Conservation (phyloP, 2,797 vertebrate species). For the Momotus momota region DNA sequence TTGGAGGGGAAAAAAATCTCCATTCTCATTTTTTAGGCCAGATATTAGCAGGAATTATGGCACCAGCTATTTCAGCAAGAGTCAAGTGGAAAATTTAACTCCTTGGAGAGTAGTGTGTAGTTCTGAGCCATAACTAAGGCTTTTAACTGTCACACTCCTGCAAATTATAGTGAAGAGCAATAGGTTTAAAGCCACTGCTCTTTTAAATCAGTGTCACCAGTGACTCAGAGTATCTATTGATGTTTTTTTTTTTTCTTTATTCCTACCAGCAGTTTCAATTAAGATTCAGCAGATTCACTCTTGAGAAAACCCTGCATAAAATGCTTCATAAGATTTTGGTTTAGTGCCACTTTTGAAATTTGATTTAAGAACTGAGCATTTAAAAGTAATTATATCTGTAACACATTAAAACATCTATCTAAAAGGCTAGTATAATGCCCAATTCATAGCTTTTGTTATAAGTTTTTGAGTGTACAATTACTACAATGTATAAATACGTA, state of each 20-base stretch:
- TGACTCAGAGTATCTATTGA: conserved; percentile 51
- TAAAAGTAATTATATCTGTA: not conserved
- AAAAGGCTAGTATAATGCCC: not conserved
- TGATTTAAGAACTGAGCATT: not conserved
- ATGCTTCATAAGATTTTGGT: not conserved
- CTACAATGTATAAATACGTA: not conserved
- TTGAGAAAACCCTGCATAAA: conserved; percentile 4
- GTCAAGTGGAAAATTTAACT: conserved; percentile 13
- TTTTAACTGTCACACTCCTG: not conserved
- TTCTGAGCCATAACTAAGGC: not conserved
- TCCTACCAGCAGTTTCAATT: conserved; percentile 43
- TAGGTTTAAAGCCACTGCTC: conserved; percentile 11
- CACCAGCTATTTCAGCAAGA: not conserved
- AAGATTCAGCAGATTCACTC: conserved; percentile 23
- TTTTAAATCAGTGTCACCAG: conserved; percentile 40
- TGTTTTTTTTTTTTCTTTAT: conserved; percentile 16
- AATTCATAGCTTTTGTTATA: not conserved
- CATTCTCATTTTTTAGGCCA: not conserved
- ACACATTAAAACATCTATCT: not conserved
- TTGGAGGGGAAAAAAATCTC: not conserved
- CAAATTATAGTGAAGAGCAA: not conserved
- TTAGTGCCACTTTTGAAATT: not conserved
- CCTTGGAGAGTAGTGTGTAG: not conserved
- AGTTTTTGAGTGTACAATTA: not conserved
- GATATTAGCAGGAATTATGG: conserved; percentile 12